Percentiles rank a stretch among this genome's conserved stretches.
Evolutionary conservation across 2,113 vertebrate species (phyloP).

Genomic region (Xiphophorus maculatus): DNA sequence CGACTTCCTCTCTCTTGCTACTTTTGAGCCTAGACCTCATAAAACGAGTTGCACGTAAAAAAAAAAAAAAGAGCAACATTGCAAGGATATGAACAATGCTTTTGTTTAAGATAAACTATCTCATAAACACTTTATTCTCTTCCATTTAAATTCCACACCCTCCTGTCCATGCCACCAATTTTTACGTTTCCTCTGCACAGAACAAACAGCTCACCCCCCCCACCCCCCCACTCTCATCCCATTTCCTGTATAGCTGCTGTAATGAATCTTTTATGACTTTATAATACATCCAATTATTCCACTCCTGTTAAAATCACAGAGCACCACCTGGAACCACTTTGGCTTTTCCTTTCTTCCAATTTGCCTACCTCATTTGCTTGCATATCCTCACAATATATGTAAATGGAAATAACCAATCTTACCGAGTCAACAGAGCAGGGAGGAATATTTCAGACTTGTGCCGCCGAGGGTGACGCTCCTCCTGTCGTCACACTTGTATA

Average conservation of each 20-base stretch:
- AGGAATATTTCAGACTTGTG: slow-evolving; percentile 33
- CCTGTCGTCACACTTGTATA: slow-evolving; percentile 14
- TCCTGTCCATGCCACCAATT: slow-evolving; percentile 37
- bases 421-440: slow-evolving; percentile 19
- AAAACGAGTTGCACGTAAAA: not conserved
- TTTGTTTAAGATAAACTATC: slow-evolving; percentile 33
- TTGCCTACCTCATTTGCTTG: slow-evolving; percentile 60
- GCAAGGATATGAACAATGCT: slow-evolving; percentile 14
- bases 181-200: slow-evolving; percentile 43
- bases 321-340: slow-evolving; percentile 77
- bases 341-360: slow-evolving; percentile 60
- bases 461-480: slow-evolving; percentile 13
- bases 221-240: slow-evolving; percentile 45
- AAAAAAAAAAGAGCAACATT: not conserved
- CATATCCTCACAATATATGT: slow-evolving; percentile 59
- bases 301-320: slow-evolving; percentile 71
- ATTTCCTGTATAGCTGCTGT: slow-evolving; percentile 64
- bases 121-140: slow-evolving; percentile 30
- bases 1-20: not conserved
- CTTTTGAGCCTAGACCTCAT: not conserved
- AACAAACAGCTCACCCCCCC: slow-evolving; percentile 55
- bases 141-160: slow-evolving; percentile 20
- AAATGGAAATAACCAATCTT: slow-evolving; percentile 58
- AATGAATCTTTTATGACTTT: slow-evolving; percentile 79
- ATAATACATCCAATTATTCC: slow-evolving; percentile 76